Evolutionary conservation across 23 tunicate species (phyloP).

Genomic region (Pegea sp.): DNA sequence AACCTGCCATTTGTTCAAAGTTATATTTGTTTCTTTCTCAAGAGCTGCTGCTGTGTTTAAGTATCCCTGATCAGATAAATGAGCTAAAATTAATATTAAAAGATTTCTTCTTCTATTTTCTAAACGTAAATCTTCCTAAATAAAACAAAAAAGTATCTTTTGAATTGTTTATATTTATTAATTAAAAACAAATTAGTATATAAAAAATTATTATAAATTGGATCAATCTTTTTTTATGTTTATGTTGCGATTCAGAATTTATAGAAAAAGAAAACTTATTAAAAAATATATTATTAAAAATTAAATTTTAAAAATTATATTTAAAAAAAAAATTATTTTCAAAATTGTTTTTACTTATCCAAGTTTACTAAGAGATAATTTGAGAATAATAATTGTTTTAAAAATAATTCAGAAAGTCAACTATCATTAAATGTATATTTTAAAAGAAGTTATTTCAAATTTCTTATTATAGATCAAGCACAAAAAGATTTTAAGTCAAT

Average conservation of each 20-base stretch:
- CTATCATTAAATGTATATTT: no score
- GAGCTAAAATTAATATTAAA: slow-evolving; percentile 51
- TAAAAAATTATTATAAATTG: background rate
- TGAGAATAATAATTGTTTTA: no score
- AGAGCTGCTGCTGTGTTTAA: slow-evolving; percentile 48
- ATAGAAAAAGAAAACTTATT: background rate
- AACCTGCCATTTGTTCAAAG: slow-evolving; percentile 84
- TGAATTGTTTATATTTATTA: background rate
- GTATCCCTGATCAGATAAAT: slow-evolving; percentile 77
- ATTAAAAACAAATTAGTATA: background rate
- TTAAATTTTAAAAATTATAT: background rate
- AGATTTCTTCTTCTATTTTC: slow-evolving; percentile 82
- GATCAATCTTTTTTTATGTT: background rate
- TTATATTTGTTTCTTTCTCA: slow-evolving; percentile 66
- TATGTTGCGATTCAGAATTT: slow-evolving; percentile 3
- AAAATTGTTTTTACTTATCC: no score
- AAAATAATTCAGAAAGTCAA: no score
- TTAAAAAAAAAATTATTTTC: no score
- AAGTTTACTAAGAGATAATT: no score
- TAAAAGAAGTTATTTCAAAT: no score
- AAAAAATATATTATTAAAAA: background rate
- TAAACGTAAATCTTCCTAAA: slow-evolving; percentile 64
- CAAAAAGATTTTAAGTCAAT: no score
- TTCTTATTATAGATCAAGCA: no score
- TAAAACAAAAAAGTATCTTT: slow-evolving; percentile 1